Percentiles rank a stretch among this genome's conserved stretches.
Conservation (phyloP, 2,113 vertebrate genomes). For the Stigmatopora argus region DNA sequence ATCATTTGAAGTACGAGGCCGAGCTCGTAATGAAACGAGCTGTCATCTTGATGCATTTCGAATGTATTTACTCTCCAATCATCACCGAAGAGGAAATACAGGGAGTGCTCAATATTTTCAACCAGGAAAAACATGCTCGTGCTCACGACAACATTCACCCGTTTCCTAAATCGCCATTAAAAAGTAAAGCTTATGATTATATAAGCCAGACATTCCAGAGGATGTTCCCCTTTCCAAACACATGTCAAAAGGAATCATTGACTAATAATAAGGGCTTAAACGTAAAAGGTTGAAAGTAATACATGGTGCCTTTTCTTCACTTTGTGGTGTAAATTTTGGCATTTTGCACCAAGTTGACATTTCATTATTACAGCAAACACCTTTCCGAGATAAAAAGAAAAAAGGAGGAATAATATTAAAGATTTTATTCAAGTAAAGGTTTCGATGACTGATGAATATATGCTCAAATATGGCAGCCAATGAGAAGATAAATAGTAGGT, state of each 20-base stretch:
- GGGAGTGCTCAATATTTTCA: conserved; percentile 3
- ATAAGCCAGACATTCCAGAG: conserved; percentile 18
- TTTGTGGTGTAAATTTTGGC: conserved; percentile 16
- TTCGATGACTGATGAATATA: background rate
- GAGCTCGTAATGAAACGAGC: conserved; percentile 34
- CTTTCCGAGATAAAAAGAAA: background rate
- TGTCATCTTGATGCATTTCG: conserved; percentile 38
- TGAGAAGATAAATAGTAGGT: too few relatives aligned
- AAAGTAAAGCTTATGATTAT: conserved; percentile 20
- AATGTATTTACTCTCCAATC: conserved; percentile 32
- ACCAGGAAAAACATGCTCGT: background rate
- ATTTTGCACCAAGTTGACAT: background rate
- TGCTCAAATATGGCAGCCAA: too few relatives aligned
- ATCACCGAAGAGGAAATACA: conserved; percentile 22
- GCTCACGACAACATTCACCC: background rate
- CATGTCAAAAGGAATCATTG: conserved; percentile 26
- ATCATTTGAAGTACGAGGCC: conserved; percentile 7
- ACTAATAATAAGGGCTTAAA: conserved; percentile 19
- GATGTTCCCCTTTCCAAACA: conserved; percentile 17
- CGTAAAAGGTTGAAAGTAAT: conserved; percentile 20
- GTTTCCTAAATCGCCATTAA: conserved; percentile 38
- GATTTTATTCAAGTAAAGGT: background rate
- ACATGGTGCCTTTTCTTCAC: background rate
- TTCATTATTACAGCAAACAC: conserved; percentile 2
- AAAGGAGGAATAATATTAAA: background rate